These are phyloP conservation scores for Glaucopsyche alexis DNA, from an alignment of 2,888 invertebrate genomes.

Conservation along the genomic window DNA sequence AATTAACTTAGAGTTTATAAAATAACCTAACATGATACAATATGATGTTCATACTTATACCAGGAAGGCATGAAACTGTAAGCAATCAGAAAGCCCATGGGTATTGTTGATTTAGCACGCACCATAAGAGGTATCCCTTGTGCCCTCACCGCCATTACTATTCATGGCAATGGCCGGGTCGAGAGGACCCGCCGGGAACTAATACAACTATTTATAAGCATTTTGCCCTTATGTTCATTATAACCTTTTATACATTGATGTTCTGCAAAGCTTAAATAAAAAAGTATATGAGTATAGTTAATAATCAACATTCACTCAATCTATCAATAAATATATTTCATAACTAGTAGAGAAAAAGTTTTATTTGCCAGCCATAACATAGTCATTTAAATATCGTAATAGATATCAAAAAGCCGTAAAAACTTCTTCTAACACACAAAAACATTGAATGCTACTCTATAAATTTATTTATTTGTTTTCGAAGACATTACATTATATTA, in stretches of 20 bases:
- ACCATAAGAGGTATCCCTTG: conserved; percentile 68
- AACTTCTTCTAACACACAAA: neutral
- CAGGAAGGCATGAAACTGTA: conserved; percentile 44
- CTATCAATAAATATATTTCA: too few species aligned
- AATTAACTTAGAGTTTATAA: too few species aligned
- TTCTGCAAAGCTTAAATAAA: neutral
- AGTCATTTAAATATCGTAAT: neutral
- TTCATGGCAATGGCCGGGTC: conserved; percentile 63
- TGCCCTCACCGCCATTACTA: conserved; percentile 70
- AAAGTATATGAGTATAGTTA: neutral
- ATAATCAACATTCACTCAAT: neutral
- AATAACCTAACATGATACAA: neutral
- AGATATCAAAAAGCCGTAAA: conserved; percentile 16
- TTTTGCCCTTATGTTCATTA: neutral
- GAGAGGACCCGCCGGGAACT: conserved; percentile 43
- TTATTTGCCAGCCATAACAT: neutral
- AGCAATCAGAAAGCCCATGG: conserved; percentile 56
- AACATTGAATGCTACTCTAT: neutral
- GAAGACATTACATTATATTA: conserved; percentile 39
- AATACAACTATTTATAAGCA: conserved; percentile 35
- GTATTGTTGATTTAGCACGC: conserved; percentile 77
- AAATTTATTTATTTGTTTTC: conserved; percentile 45
- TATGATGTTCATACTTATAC: neutral
- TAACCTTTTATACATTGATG: too few species aligned
- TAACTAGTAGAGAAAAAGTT: too few species aligned